These are phyloP conservation scores for Aporrectodea caliginosa DNA, from an alignment of 1,140 invertebrate species.

Conservation along the genomic window DNA sequence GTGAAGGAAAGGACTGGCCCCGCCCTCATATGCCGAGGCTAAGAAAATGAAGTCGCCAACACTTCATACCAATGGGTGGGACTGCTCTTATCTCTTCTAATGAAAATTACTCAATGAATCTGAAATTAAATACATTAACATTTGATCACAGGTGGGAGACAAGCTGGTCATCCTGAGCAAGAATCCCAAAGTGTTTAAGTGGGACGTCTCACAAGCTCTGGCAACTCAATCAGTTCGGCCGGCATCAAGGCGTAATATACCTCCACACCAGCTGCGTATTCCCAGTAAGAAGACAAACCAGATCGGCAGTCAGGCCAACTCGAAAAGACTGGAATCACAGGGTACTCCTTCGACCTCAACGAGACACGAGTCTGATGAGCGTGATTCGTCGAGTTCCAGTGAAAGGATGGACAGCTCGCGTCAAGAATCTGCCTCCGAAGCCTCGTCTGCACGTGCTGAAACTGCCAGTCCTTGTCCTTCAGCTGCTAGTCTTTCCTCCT, in stretches of 20 bases:
- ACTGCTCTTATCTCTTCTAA: no score
- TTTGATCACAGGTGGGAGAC: conserved; percentile 62
- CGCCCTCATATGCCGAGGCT: no score
- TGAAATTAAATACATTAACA: no score
- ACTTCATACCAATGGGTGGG: no score
- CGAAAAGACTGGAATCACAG: background rate
- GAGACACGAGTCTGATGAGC: no score
- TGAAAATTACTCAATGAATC: no score
- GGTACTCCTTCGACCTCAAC: background rate
- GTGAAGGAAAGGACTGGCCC: no score
- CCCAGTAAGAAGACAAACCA: background rate
- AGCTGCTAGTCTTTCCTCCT: background rate
- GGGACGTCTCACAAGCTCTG: conserved; percentile 33
- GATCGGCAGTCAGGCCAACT: background rate
- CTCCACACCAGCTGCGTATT: background rate
- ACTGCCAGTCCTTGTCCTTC: background rate
- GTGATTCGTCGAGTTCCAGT: no score
- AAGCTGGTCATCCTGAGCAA: conserved; percentile 66
- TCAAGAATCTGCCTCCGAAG: no score
- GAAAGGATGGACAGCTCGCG: no score
- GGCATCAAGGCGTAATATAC: background rate
- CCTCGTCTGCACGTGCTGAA: no score
- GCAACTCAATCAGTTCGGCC: background rate
- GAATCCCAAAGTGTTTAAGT: conserved; percentile 36
- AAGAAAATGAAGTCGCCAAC: no score